A percentile compares a stretch with the other conserved stretches of the same genome.
phyloP scores from a whole-genome alignment of 2,113 vertebrate species.

The Ceuthmochares aereus region DNA sequence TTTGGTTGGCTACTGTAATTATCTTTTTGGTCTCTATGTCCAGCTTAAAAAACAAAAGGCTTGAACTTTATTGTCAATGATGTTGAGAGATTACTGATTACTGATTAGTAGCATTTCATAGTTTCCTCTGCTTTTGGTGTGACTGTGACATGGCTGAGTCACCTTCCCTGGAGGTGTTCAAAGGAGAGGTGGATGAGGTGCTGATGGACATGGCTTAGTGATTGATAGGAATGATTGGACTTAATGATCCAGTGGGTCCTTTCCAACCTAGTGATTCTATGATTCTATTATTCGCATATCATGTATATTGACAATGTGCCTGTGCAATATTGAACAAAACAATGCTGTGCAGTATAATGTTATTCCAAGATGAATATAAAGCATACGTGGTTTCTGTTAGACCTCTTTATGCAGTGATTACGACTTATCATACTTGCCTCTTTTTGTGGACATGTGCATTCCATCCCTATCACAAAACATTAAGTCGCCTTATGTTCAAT shows the following conservation, averaged over 20 bases:
- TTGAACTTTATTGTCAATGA: background rate
- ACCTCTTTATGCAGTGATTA: background rate
- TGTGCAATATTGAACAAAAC: background rate
- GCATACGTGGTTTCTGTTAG: background rate
- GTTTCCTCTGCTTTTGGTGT: background rate
- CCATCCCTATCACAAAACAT: background rate
- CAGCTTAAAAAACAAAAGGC: background rate
- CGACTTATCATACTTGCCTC: background rate
- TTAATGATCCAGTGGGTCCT: too few relatives aligned
- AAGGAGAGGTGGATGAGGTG: too few relatives aligned
- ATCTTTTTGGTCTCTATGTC: background rate
- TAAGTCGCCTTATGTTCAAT: background rate
- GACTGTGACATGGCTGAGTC: background rate
- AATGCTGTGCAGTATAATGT: too few relatives aligned
- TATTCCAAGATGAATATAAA: background rate
- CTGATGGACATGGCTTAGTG: too few relatives aligned
- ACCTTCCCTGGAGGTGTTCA: too few relatives aligned
- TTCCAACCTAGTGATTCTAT: too few relatives aligned
- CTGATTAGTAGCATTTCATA: background rate
- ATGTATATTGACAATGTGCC: background rate
- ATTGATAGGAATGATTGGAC: too few relatives aligned
- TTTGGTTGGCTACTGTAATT: background rate
- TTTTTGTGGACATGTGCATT: background rate
- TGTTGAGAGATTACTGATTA: background rate
- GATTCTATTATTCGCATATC: background rate